A percentile compares a stretch with the other conserved stretches of the same genome.
phyloP scores from a whole-genome alignment of 2,888 invertebrate species.

The Polia nebulosa region DNA sequence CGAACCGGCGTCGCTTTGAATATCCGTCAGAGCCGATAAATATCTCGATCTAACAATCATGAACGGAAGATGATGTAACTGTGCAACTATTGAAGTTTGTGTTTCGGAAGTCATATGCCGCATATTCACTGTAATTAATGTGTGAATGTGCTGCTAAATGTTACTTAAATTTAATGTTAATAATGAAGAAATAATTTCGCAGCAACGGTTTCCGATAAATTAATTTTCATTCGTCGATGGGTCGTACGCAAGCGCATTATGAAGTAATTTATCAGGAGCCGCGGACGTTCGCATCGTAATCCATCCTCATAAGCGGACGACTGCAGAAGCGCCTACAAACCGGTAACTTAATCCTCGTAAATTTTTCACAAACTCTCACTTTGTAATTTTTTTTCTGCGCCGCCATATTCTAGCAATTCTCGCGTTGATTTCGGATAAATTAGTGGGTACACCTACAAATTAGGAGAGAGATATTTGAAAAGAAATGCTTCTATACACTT shows the following conservation, averaged over 20 bases:
- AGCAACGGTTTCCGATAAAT: slow-evolving; percentile 60
- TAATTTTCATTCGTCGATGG: slow-evolving; percentile 65
- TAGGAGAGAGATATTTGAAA: not conserved
- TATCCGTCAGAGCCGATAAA: slow-evolving; percentile 41
- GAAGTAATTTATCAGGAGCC: slow-evolving; percentile 74
- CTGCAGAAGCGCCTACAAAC: slow-evolving; percentile 70
- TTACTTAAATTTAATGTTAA: slow-evolving; percentile 40
- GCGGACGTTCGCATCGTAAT: slow-evolving; percentile 72
- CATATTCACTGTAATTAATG: slow-evolving; percentile 30
- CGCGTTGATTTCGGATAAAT: slow-evolving; percentile 33
- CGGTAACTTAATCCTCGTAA: slow-evolving; percentile 70
- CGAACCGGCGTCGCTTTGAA: slow-evolving; percentile 26
- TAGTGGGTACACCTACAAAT: not conserved
- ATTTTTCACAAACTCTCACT: slow-evolving; percentile 68
- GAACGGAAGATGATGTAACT: slow-evolving; percentile 17
- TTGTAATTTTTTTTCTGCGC: slow-evolving; percentile 35
- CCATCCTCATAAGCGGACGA: slow-evolving; percentile 76
- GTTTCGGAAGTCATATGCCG: slow-evolving; percentile 35
- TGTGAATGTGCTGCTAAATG: slow-evolving; percentile 24
- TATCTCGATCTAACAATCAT: slow-evolving; percentile 29
- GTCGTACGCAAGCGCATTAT: slow-evolving; percentile 67
- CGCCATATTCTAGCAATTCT: slow-evolving; percentile 23
- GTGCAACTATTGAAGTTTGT: not conserved
- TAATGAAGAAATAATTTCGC: slow-evolving; percentile 42
- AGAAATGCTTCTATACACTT: too few relatives aligned